A percentile compares a stretch with the other conserved stretches of the same genome.
Evolutionary conservation across 1,140 invertebrate species (phyloP).

Genomic region (Conus betulinus): DNA sequence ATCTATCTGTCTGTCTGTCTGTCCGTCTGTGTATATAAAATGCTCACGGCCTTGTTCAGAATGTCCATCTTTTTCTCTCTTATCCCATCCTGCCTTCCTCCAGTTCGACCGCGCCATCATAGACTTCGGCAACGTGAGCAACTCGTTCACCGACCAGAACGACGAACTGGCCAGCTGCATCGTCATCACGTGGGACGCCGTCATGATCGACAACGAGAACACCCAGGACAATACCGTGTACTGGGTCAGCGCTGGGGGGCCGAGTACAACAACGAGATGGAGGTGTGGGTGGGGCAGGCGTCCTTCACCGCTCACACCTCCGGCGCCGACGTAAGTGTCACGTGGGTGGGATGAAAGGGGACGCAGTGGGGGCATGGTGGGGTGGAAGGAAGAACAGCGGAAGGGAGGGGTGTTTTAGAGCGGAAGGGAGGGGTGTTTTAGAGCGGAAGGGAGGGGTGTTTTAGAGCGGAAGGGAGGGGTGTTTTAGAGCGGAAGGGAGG

Average conservation of each 20-base stretch:
- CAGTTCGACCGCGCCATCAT: slow-evolving; percentile 76
- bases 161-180: slow-evolving; percentile 47
- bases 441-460: too few relatives aligned
- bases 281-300: slow-evolving; percentile 77
- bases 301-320: slow-evolving; percentile 48
- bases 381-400: too few relatives aligned
- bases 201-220: slow-evolving; percentile 70
- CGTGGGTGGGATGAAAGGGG: too few relatives aligned
- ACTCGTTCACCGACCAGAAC: slow-evolving; percentile 42
- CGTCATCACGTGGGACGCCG: slow-evolving; percentile 71
- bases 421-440: too few relatives aligned
- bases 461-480: too few relatives aligned
- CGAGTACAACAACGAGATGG: slow-evolving; percentile 74
- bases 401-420: too few relatives aligned
- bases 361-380: too few relatives aligned
- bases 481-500: too few relatives aligned
- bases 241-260: slow-evolving; percentile 77
- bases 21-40: too few relatives aligned
- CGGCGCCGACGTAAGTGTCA: slow-evolving; percentile 39
- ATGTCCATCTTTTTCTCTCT: background rate
- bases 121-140: slow-evolving; percentile 73
- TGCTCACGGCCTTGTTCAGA: too few relatives aligned
- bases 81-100: slow-evolving; percentile 6
- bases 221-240: slow-evolving; percentile 57
- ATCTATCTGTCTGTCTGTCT: too few relatives aligned